These are phyloP conservation scores for Colletes collaris DNA, from an alignment of 2,888 invertebrate genomes.

Conservation along the genomic window DNA sequence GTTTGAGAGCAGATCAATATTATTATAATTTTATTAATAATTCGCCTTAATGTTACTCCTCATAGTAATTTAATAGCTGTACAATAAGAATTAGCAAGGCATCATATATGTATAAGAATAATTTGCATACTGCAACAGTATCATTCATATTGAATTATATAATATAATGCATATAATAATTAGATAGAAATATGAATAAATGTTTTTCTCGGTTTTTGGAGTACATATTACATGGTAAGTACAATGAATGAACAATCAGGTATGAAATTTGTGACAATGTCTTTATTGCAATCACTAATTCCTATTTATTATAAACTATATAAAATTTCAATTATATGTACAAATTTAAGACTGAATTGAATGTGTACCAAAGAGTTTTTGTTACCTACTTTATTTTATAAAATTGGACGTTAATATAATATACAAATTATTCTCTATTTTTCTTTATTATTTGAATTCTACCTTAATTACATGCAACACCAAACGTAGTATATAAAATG, in stretches of 20 bases:
- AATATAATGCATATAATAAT: background rate
- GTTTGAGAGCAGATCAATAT: slow-evolving; percentile 77
- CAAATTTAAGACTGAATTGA: slow-evolving; percentile 55
- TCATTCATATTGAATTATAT: slow-evolving; percentile 7
- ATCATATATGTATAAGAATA: slow-evolving; percentile 1
- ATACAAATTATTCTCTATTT: slow-evolving; percentile 81
- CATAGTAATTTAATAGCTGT: slow-evolving; percentile 4
- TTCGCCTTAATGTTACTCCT: slow-evolving; percentile 54
- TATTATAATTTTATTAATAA: slow-evolving; percentile 76
- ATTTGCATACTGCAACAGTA: background rate
- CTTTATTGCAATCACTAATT: slow-evolving; percentile 36
- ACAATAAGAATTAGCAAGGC: background rate
- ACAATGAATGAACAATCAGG: slow-evolving; percentile 21
- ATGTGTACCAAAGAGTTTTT: slow-evolving; percentile 56
- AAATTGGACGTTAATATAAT: slow-evolving; percentile 79
- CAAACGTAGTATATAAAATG: slow-evolving; percentile 82
- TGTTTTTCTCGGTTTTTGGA: background rate
- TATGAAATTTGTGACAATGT: background rate
- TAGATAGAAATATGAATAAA: background rate
- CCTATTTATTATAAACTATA: slow-evolving; percentile 47
- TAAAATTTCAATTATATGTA: slow-evolving; percentile 37
- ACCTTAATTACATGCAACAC: slow-evolving; percentile 82
- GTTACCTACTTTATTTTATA: slow-evolving; percentile 76
- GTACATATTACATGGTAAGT: slow-evolving; percentile 1
- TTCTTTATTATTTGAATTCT: slow-evolving; percentile 76